A percentile compares a stretch with the other conserved stretches of the same genome.
phyloP scores from a whole-genome alignment of 2,113 vertebrate genomes.

The Theristicus caerulescens region DNA sequence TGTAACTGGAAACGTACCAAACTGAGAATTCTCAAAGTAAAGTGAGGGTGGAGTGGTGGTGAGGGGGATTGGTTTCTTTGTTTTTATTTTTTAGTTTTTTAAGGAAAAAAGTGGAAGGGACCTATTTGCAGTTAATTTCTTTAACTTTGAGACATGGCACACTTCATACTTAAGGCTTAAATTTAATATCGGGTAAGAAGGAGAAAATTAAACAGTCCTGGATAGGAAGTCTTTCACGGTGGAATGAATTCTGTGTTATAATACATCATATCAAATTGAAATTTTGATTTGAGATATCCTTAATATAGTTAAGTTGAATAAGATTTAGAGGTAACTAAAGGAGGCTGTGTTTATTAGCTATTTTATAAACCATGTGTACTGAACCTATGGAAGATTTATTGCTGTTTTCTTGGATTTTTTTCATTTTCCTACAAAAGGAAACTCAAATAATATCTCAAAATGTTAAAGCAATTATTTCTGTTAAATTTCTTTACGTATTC shows the following conservation, averaged over 20 bases:
- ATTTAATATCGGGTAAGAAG: neutral
- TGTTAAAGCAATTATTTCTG: neutral
- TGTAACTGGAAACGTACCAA: conserved; percentile 77
- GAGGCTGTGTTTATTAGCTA: neutral
- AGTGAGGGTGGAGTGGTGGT: conserved; percentile 56
- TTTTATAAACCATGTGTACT: neutral
- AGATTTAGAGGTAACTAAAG: neutral
- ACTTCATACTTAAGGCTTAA: neutral
- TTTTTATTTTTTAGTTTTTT: neutral
- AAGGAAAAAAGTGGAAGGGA: neutral
- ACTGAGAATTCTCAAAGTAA: conserved; percentile 54
- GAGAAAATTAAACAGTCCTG: neutral
- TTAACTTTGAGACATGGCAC: neutral
- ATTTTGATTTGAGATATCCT: neutral
- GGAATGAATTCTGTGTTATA: neutral
- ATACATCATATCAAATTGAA: neutral
- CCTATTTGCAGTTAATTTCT: neutral
- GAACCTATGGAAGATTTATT: neutral
- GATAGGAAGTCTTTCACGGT: neutral
- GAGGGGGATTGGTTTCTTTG: neutral
- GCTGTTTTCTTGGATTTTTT: neutral
- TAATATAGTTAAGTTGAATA: neutral
- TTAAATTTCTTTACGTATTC: neutral
- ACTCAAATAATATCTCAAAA: neutral
- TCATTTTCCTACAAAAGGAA: neutral